phyloP scores from a whole-genome alignment of 2,797 vertebrate genomes.

The Taeniopygia guttata region DNA sequence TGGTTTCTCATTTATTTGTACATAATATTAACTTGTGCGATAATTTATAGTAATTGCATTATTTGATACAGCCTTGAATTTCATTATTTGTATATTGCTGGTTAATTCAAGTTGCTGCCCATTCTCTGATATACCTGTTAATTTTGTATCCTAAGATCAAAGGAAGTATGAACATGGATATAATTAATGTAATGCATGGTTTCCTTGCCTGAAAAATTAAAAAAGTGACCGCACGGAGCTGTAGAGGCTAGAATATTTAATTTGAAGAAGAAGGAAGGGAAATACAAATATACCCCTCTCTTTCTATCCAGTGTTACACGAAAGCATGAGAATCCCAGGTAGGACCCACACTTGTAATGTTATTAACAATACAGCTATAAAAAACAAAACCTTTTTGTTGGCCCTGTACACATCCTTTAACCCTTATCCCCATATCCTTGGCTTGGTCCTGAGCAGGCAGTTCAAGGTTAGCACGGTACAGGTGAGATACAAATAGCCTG shows the following conservation, averaged over 20 bases:
- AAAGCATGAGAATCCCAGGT: neutral
- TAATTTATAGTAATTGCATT: neutral
- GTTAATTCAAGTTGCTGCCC: neutral
- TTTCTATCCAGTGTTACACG: neutral
- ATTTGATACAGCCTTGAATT: neutral
- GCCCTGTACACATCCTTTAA: neutral
- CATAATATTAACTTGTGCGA: fast-evolving
- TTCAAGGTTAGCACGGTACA: neutral
- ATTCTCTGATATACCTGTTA: neutral
- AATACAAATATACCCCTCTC: neutral
- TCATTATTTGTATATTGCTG: neutral
- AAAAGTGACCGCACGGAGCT: neutral
- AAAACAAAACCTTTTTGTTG: neutral
- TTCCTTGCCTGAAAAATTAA: neutral
- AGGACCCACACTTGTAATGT: neutral
- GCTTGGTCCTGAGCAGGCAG: neutral
- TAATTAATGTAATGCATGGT: neutral
- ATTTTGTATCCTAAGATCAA: neutral
- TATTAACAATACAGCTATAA: neutral
- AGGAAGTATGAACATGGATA: neutral
- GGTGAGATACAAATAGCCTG: neutral
- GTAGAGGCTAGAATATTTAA: neutral
- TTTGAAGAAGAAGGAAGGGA: neutral
- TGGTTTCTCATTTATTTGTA: neutral
- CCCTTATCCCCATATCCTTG: neutral